phyloP scores from a whole-genome alignment of 2,113 vertebrate genomes.

The Cathartes aura region DNA sequence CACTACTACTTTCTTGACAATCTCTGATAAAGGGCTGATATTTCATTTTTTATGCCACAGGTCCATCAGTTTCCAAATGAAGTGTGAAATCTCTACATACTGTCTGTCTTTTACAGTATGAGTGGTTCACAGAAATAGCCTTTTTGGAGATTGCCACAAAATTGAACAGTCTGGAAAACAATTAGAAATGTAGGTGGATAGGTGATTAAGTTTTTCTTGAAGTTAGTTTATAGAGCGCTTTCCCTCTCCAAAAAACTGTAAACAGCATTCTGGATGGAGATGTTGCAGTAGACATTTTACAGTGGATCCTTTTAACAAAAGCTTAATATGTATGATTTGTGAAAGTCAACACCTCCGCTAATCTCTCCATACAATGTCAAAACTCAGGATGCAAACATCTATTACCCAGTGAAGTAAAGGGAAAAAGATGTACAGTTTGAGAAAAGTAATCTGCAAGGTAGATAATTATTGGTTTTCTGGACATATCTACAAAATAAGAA shows the following conservation, averaged over 20 bases:
- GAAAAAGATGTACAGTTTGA: background rate
- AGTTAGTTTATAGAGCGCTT: background rate
- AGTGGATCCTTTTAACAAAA: slow-evolving; percentile 74
- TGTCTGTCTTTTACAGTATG: background rate
- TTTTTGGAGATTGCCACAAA: background rate
- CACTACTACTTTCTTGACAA: background rate
- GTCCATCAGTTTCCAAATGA: background rate
- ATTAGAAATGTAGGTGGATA: background rate
- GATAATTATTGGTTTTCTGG: background rate
- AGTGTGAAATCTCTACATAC: background rate
- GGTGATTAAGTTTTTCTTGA: background rate
- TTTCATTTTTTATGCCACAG: background rate
- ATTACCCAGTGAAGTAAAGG: slow-evolving; percentile 21
- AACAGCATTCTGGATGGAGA: background rate
- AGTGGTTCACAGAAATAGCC: background rate
- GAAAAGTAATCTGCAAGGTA: background rate
- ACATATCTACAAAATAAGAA: background rate
- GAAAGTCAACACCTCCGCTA: slow-evolving; percentile 78
- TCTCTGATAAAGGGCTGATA: background rate
- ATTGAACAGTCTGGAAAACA: background rate
- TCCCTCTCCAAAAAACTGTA: background rate
- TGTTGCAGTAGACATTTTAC: background rate
- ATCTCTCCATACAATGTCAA: slow-evolving; percentile 78
- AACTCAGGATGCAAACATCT: slow-evolving; percentile 51
- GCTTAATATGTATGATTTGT: slow-evolving; percentile 79